Evolutionary conservation across 2,797 vertebrate species (phyloP), one percentile per base, ranked within the genome.

Genomic region (Eptatretus atami): DNA sequence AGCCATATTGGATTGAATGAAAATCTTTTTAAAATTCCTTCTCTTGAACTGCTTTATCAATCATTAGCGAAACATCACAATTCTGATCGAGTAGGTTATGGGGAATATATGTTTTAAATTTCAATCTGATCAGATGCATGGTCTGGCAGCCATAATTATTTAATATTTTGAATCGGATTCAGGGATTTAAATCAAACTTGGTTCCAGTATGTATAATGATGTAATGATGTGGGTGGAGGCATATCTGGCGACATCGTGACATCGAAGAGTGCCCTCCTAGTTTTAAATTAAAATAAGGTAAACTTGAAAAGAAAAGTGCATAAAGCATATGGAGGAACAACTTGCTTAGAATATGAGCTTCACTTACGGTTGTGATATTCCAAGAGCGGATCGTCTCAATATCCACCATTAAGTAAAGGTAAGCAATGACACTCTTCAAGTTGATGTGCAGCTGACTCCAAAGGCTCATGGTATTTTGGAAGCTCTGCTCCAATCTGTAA

Each of bases 401-500:
- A 72, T 92, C 88, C 71, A 86, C 92, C 63, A 77, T 74, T 70
- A 98, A 73, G 70, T 94, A 98, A 68, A 94, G 77, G 84, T 86
- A 98, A 64, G 88, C 86, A 63, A 98, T 82, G 64, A 95, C 81
- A 54, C 85, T 85, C 78, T 98, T 96, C 63, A 85, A 95, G 71
- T 94, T 94, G 64, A 98, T 67, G n/a, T 98, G 92, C 13, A 92
- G 79, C 73, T 94, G 83, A 70, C 96, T 88, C 92, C 92, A 98
- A 57, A 93, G 76, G 63, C 85, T 75, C 88, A 96, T 98, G 69
- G 87, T 86, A 61, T 90, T 92, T 80, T 96, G 90, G 70, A 95
- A 98, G 70, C 83, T 67, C 72, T 96, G 88, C 66, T 96, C 90
- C 15, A 83, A 72, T 72, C 92, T 96, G 71, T 9, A 53, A 67